Conservation (phyloP, 2,113 vertebrate species). For the Copsychus sechellarum region DNA sequence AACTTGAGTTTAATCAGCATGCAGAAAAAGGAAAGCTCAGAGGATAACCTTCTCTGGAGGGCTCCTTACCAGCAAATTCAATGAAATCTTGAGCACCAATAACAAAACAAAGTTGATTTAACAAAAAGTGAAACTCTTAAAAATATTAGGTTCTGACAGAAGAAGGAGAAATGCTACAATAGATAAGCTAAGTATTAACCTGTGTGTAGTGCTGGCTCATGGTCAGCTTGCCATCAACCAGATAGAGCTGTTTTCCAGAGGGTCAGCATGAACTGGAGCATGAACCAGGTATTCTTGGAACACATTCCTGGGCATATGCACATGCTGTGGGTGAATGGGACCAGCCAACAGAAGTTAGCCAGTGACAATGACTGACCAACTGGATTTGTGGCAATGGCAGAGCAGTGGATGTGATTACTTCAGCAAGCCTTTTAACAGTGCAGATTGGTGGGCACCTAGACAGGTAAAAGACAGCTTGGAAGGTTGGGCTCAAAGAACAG, state of each 20-base stretch:
- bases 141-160: neutral
- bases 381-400: neutral
- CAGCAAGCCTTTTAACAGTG: neutral
- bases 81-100: neutral
- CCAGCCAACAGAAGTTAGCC: neutral
- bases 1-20: neutral
- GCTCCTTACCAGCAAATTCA: neutral
- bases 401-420: neutral
- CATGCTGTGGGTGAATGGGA: neutral
- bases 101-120: neutral
- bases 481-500: neutral
- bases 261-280: neutral
- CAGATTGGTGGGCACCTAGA: neutral
- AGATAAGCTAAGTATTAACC: neutral
- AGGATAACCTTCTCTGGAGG: neutral
- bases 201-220: neutral
- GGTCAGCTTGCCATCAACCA: neutral
- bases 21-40: neutral
- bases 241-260: neutral
- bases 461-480: neutral
- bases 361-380: neutral
- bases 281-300: neutral
- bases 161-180: neutral
- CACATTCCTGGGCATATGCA: neutral
- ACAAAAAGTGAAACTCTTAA: neutral